These are phyloP conservation scores for Tiliacea aurago DNA, from an alignment of 2,888 invertebrate species.

Conservation along the genomic window DNA sequence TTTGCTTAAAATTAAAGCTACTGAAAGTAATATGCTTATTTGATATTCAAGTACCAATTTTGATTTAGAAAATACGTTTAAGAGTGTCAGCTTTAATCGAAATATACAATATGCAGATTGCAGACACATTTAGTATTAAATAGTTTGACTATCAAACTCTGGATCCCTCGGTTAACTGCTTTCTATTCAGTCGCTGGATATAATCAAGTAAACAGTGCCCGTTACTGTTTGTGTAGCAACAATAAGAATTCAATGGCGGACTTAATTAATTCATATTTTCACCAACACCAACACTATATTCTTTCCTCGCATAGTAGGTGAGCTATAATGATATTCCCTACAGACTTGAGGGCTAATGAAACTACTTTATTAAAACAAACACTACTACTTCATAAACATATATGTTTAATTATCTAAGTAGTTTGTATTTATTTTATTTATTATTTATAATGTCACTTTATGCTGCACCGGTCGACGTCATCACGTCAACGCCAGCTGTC, in stretches of 20 bases:
- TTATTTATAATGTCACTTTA: too few species aligned
- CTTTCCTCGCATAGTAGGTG: not conserved
- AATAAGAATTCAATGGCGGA: conserved; percentile 29
- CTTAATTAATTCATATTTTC: conserved; percentile 41
- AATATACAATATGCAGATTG: not conserved
- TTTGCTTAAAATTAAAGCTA: conserved; percentile 23
- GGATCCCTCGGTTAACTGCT: conserved; percentile 11
- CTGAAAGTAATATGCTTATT: not conserved
- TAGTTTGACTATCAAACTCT: conserved; percentile 11
- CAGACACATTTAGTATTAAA: conserved; percentile 3
- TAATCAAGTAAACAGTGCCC: conserved; percentile 45
- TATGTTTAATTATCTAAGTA: too few species aligned
- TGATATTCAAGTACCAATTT: conserved; percentile 9
- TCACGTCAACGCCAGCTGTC: too few species aligned
- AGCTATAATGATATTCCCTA: not conserved
- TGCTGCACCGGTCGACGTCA: too few species aligned
- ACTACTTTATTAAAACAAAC: not conserved
- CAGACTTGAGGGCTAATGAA: not conserved
- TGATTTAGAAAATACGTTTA: not conserved
- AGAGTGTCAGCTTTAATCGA: not conserved
- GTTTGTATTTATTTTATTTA: too few species aligned
- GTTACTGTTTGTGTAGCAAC: conserved; percentile 28
- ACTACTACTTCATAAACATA: too few species aligned
- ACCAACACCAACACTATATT: conserved; percentile 4
- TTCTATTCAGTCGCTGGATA: conserved; percentile 38